Percentiles rank a stretch among this genome's conserved stretches.
Evolutionary conservation across 1,140 invertebrate genomes (phyloP).

Genomic region (Nasonia vitripennis): DNA sequence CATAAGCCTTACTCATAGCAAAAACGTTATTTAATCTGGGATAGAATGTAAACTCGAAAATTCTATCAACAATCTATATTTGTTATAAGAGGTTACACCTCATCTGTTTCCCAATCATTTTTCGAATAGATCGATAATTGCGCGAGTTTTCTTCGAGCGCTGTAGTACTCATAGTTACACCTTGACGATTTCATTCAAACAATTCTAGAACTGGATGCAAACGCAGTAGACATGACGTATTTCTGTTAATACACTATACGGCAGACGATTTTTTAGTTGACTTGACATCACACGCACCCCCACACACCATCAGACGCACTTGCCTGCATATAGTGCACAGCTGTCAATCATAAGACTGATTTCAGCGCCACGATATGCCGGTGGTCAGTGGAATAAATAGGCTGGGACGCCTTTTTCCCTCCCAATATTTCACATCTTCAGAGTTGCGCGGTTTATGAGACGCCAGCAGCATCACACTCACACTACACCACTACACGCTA

Average conservation of each 20-base stretch:
- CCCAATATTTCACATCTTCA: no score
- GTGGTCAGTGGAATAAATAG: neutral
- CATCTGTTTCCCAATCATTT: constrained; percentile 23
- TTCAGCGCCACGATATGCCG: constrained; percentile 22
- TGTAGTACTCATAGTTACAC: constrained; percentile 16
- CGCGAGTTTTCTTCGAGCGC: neutral
- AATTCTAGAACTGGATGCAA: neutral
- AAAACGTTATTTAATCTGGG: neutral
- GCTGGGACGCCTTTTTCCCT: no score
- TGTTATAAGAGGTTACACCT: constrained; percentile 22
- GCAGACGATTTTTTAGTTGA: constrained; percentile 38
- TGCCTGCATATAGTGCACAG: neutral
- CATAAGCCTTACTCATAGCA: constrained; percentile 61
- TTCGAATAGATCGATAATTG: constrained; percentile 42
- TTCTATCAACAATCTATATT: neutral
- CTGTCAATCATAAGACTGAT: neutral
- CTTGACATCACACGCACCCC: neutral
- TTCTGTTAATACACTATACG: neutral
- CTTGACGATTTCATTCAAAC: constrained; percentile 5
- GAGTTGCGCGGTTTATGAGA: no score
- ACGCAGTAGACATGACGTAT: neutral
- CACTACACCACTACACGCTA: neutral
- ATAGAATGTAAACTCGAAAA: constrained; percentile 12
- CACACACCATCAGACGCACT: neutral
- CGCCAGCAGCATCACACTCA: no score